Evolutionary conservation across 2,113 vertebrate genomes (phyloP).

Genomic region (Oncorhynchus keta): DNA sequence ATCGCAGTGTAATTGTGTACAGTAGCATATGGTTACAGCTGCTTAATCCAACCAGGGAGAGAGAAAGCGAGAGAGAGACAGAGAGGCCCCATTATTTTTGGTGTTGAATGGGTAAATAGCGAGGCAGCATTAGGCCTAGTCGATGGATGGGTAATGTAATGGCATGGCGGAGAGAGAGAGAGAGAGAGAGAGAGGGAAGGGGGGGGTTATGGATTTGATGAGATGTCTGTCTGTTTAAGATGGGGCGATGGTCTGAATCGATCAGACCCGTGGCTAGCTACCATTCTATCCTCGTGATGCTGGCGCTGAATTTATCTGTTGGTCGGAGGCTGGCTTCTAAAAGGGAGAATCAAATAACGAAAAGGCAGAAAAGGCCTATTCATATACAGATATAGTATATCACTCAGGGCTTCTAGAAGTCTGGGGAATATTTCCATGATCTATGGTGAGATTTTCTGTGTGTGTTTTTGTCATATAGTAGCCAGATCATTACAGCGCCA

Average conservation of each 20-base stretch:
- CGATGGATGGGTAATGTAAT: not conserved
- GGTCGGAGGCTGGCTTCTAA: slow-evolving; percentile 38
- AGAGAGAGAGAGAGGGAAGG: slow-evolving; percentile 8
- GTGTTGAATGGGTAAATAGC: slow-evolving; percentile 52
- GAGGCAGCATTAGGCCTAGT: slow-evolving; percentile 31
- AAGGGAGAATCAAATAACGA: slow-evolving; percentile 6
- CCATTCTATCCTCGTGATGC: slow-evolving; percentile 29
- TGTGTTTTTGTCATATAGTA: not conserved
- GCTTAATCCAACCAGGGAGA: slow-evolving; percentile 72
- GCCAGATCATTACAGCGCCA: slow-evolving; percentile 22
- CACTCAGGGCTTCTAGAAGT: no score
- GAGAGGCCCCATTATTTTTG: slow-evolving; percentile 59
- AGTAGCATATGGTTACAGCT: slow-evolving; percentile 76
- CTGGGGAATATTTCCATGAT: no score
- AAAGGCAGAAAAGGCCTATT: not conserved
- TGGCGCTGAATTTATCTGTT: slow-evolving; percentile 52
- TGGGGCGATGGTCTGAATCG: slow-evolving; percentile 60
- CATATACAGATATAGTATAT: slow-evolving; percentile 14
- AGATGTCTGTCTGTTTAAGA: slow-evolving; percentile 58
- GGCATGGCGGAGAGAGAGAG: not conserved
- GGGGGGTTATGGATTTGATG: slow-evolving; percentile 55
- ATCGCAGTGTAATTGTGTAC: slow-evolving; percentile 69
- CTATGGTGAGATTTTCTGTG: no score
- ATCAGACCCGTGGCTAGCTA: slow-evolving; percentile 40
- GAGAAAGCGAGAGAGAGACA: not conserved